A percentile compares a stretch with the other conserved stretches of the same genome.
These are phyloP conservation scores for Coracopsis vasa DNA, from an alignment of 2,113 vertebrate genomes.

Conservation along the genomic window DNA sequence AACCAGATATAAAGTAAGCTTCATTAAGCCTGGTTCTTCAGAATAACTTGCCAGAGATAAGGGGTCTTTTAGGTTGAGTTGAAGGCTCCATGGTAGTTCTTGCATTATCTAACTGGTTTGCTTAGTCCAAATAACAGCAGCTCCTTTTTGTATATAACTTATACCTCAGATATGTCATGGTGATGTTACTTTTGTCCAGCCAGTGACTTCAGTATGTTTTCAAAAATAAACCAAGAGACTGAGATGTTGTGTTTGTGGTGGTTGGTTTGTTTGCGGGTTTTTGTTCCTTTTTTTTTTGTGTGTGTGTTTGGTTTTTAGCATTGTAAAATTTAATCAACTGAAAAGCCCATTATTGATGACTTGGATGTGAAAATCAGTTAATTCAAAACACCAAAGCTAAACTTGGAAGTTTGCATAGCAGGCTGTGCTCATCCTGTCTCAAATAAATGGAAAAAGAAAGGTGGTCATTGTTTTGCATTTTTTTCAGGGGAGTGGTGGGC, in stretches of 20 bases:
- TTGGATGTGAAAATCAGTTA: background rate
- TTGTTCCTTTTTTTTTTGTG: background rate
- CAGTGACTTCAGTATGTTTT: background rate
- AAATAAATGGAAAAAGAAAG: background rate
- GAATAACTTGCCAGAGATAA: background rate
- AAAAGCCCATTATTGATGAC: background rate
- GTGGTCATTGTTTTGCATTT: background rate
- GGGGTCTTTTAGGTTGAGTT: background rate
- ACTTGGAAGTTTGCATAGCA: background rate
- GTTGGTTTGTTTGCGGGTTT: background rate
- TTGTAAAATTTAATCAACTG: background rate
- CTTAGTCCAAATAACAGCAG: background rate
- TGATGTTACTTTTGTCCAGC: background rate
- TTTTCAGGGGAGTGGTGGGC: background rate
- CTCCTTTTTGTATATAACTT: background rate
- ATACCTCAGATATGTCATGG: background rate
- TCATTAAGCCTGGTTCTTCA: background rate
- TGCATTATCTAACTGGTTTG: background rate
- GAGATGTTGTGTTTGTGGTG: background rate
- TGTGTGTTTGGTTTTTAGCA: background rate
- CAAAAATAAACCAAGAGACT: background rate
- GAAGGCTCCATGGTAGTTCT: background rate
- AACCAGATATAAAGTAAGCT: background rate
- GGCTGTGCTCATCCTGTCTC: background rate
- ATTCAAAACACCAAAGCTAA: background rate